Evolutionary conservation across 1,140 invertebrate species (phyloP), one percentile per base, ranked within the genome.

Genomic region (Pseudobourletiella spinata): DNA sequence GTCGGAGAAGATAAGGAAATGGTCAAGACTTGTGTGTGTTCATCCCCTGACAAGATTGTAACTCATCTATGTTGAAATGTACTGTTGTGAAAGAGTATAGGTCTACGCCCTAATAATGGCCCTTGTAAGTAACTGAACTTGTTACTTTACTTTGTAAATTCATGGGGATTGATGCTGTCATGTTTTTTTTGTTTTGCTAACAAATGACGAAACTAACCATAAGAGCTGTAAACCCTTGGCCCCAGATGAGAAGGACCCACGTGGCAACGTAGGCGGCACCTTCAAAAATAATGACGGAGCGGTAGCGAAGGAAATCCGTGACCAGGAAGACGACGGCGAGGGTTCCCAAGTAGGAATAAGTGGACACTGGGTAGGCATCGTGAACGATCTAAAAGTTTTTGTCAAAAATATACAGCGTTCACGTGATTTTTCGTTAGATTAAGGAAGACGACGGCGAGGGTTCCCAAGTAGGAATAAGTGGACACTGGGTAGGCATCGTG

Each of bases 251-350:
- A 6, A 78, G 62, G 22, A 69, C 39, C 75, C 77, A 79, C 4
- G 75, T 76, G 15, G 57, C 66, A 2, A 79, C 71, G 56, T 76
- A 79, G 25, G 71, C 68, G 6, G 76, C 44, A 16, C 67, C 67
- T 59, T 87, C 83, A 46, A 89, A 71, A 25, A 94, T 80, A 29
- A 95, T 89, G 0, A 94, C 77, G 2, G 87, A 86, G 72, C 95
- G 94, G 73, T 95, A 95, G 64, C 87, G 76, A 32, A 90, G 71
- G 66, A 88, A 83, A 77, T 92, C 91, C 1, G 89, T 92, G 2
- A 91, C 74, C 1, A 94, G 75, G 72, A 94, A 90, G 4, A 90
- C 80, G 0, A 89, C 70, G 11, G 91, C 76, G 1, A 91, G 72
- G 18, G 83, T 81, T 0, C 80, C 75, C 59, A 92, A 76, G 72